phyloP scores from a whole-genome alignment of 92 coral and sea anemone genomes.

The Paragorgia papillata region DNA sequence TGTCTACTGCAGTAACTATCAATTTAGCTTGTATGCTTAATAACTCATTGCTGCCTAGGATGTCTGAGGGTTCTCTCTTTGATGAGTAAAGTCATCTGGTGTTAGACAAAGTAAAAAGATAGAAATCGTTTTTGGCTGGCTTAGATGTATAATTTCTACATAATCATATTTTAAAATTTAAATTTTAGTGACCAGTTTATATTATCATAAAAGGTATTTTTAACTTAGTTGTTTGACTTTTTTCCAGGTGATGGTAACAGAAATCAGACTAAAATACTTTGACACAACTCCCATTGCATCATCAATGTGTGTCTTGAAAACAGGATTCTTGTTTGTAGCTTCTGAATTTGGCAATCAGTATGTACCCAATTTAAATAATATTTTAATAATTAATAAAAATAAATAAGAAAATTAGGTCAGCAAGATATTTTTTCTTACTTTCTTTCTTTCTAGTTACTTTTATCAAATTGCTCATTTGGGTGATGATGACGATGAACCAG shows the following conservation, averaged over 20 bases:
- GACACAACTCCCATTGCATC: conserved; percentile 92
- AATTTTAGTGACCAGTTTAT: too few relatives aligned
- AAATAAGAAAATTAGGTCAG: not conserved
- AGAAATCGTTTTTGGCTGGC: too few relatives aligned
- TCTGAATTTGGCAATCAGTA: conserved; percentile 99
- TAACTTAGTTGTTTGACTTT: too few relatives aligned
- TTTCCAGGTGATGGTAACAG: conserved; percentile 76
- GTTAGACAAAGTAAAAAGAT: not conserved
- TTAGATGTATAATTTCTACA: too few relatives aligned
- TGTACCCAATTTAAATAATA: conserved; percentile 32
- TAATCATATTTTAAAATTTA: too few relatives aligned
- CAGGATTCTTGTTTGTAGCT: conserved; percentile 94
- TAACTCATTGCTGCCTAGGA: too few relatives aligned
- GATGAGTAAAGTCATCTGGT: too few relatives aligned
- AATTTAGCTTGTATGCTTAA: too few relatives aligned
- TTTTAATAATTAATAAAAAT: not conserved
- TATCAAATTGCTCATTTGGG: conserved; percentile 99
- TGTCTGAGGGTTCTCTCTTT: too few relatives aligned
- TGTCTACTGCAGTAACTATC: too few relatives aligned
- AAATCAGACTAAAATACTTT: conserved; percentile 95
- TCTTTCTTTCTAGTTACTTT: conserved; percentile 62
- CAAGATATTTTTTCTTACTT: not conserved
- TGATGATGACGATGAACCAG: conserved; percentile 98
- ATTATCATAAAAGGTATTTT: too few relatives aligned
- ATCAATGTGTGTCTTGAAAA: conserved; percentile 90